Conservation (phyloP, 2,113 vertebrate genomes). For the Myotis lucifugus region DNA sequence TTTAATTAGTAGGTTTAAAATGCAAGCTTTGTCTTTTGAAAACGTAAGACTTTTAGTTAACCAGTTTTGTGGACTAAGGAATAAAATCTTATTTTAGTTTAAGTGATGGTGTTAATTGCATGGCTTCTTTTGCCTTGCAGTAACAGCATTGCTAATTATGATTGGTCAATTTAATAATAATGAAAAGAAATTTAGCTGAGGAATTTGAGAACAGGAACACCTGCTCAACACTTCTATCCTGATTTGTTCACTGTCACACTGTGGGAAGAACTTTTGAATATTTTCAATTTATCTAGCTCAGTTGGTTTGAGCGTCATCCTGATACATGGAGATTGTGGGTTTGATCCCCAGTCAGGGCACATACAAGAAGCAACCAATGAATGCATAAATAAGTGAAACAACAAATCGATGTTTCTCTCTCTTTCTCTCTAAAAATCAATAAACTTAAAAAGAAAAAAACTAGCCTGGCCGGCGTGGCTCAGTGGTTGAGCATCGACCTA, state of each 20-base stretch:
- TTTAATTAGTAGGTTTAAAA: slow-evolving; percentile 30
- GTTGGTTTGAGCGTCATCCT: neutral
- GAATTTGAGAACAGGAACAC: slow-evolving; percentile 23
- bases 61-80: slow-evolving; percentile 17
- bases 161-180: neutral
- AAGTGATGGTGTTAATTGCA: neutral
- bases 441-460: neutral
- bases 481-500: too few relatives aligned
- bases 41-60: neutral
- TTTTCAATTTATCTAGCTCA: neutral
- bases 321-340: neutral
- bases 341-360: neutral
- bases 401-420: neutral
- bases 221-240: neutral
- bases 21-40: slow-evolving; percentile 9
- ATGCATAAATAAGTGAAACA: neutral
- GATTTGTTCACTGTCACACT: neutral
- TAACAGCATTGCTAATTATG: slow-evolving; percentile 13
- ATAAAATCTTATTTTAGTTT: slow-evolving; percentile 35
- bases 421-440: neutral
- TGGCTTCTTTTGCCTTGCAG: neutral
- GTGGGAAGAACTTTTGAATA: neutral
- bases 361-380: neutral
- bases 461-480: neutral
- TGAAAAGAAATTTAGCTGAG: neutral